Evolutionary conservation across 2,797 vertebrate genomes (phyloP).

Genomic region (Lates japonicus): DNA sequence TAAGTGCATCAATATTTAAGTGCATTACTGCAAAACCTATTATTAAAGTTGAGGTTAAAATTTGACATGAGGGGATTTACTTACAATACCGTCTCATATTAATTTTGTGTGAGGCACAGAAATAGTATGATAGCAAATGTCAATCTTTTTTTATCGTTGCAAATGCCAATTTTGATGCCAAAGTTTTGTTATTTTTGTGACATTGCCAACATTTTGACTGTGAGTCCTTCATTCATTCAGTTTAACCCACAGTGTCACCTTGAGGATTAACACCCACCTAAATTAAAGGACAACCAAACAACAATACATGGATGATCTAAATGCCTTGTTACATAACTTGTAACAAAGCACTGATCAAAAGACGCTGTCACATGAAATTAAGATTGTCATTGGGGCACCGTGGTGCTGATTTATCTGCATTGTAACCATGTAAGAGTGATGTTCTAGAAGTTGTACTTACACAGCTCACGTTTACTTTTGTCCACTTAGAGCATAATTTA

Average conservation of each 20-base stretch:
- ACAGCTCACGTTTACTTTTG: constrained; percentile 14
- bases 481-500: neutral
- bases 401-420: neutral
- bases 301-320: constrained; percentile 46
- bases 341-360: constrained; percentile 43
- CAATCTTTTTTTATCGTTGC: neutral
- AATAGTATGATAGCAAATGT: constrained; percentile 16
- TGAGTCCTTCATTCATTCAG: neutral
- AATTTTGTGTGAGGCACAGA: constrained; percentile 13
- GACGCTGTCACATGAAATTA: constrained; percentile 44
- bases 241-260: constrained; percentile 4
- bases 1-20: neutral
- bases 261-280: constrained; percentile 11
- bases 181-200: constrained; percentile 21
- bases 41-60: neutral
- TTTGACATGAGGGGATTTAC: constrained; percentile 1
- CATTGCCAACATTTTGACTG: constrained; percentile 16
- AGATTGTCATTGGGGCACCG: neutral
- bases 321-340: constrained; percentile 48
- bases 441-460: neutral
- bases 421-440: neutral
- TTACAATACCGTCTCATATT: neutral
- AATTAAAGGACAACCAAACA: constrained; percentile 22
- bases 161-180: constrained; percentile 6
- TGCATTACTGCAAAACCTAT: neutral